Percentiles rank a stretch among this genome's conserved stretches.
phyloP scores from a whole-genome alignment of 2,888 invertebrate genomes.

The Panzeria rudis region DNA sequence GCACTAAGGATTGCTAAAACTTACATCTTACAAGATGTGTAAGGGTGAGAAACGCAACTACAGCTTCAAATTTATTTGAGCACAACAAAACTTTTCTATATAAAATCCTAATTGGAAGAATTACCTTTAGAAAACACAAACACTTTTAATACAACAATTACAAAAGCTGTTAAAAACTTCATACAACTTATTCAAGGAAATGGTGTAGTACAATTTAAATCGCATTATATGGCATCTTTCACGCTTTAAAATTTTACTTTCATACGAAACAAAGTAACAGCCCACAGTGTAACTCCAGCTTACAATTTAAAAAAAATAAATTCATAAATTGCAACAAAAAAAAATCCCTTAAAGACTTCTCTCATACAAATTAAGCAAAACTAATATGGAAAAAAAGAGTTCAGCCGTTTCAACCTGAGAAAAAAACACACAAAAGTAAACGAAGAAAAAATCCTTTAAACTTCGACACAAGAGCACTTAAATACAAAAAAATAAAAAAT shows the following conservation, averaged over 20 bases:
- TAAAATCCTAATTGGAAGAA: too few relatives aligned
- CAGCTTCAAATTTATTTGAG: too few relatives aligned
- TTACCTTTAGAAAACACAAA: neutral
- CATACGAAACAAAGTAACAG: slow-evolving; percentile 55
- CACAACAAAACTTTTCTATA: too few relatives aligned
- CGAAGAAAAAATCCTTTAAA: slow-evolving; percentile 58
- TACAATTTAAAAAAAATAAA: slow-evolving; percentile 27
- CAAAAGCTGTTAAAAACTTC: neutral
- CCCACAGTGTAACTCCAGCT: slow-evolving; percentile 56
- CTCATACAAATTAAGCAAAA: slow-evolving; percentile 65
- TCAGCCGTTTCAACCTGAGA: slow-evolving; percentile 35
- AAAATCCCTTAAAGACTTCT: slow-evolving; percentile 43
- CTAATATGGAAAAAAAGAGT: slow-evolving; percentile 66
- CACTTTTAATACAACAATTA: neutral
- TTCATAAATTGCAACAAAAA: slow-evolving; percentile 24
- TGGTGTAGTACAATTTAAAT: slow-evolving; percentile 39
- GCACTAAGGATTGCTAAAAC: too few relatives aligned
- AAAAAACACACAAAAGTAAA: slow-evolving; percentile 15
- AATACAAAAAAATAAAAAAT: slow-evolving; percentile 25
- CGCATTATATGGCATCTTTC: slow-evolving; percentile 62
- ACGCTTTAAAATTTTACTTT: slow-evolving; percentile 60
- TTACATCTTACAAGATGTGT: too few relatives aligned
- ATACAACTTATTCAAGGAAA: neutral
- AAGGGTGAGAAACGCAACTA: too few relatives aligned
- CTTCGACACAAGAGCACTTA: slow-evolving; percentile 62